phyloP scores from a whole-genome alignment of 2,797 vertebrate genomes.

The Rallus crepitans region DNA sequence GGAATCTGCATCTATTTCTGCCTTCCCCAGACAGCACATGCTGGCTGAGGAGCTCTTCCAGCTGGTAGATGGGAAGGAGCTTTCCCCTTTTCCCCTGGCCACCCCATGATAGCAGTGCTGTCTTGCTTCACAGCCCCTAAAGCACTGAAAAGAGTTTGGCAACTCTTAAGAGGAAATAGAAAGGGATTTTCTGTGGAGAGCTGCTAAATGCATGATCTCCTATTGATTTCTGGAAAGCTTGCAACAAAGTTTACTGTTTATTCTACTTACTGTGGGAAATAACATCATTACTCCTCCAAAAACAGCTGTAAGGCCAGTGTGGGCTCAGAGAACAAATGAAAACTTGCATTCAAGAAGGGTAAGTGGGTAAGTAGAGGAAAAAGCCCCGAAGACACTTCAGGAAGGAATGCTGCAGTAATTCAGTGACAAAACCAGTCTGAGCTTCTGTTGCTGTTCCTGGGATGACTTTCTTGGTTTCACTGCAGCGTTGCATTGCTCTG shows the following conservation, averaged over 20 bases:
- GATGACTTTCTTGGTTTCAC: not conserved
- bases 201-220: not conserved
- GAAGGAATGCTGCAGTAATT: not conserved
- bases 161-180: not conserved
- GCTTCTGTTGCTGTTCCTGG: not conserved
- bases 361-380: not conserved
- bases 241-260: not conserved
- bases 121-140: not conserved
- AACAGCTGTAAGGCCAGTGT: not conserved
- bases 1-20: not conserved
- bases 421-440: not conserved
- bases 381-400: not conserved
- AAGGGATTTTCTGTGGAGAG: not conserved
- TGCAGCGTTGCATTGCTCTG: not conserved
- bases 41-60: not conserved
- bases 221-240: not conserved
- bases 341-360: not conserved
- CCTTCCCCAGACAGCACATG: fast-evolving
- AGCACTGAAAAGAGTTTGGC: not conserved
- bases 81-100: not conserved
- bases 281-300: not conserved
- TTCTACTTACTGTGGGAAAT: not conserved
- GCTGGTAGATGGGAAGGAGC: not conserved
- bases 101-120: fast-evolving
- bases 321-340: not conserved